These are phyloP conservation scores for Lomographa bimaculata DNA, from an alignment of 2,888 invertebrate species.

Conservation along the genomic window DNA sequence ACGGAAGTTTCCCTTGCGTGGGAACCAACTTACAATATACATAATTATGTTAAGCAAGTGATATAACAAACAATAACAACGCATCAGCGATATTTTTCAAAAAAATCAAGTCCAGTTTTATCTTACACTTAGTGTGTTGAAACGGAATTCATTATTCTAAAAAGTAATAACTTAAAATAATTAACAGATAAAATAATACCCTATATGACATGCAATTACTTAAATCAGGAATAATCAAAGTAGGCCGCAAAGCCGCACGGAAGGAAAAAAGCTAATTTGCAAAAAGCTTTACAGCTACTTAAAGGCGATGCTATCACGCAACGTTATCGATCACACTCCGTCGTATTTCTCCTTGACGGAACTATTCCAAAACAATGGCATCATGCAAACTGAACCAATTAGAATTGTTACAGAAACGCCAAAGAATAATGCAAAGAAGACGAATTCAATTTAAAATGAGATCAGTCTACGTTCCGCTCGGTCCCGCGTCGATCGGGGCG, in stretches of 20 bases:
- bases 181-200: background rate
- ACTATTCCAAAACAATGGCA: constrained; percentile 64
- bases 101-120: too few species aligned
- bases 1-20: too few species aligned
- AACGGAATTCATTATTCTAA: too few species aligned
- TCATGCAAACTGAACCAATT: constrained; percentile 74
- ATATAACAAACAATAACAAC: too few species aligned
- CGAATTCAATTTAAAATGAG: constrained; percentile 81
- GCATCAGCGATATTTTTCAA: too few species aligned
- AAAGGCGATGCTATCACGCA: constrained; percentile 63
- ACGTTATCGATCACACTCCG: constrained; percentile 58
- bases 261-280: constrained; percentile 61
- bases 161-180: background rate
- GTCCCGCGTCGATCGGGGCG: constrained; percentile 75
- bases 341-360: constrained; percentile 51
- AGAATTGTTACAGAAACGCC: constrained; percentile 66
- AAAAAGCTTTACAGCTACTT: constrained; percentile 63
- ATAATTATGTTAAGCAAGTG: too few species aligned
- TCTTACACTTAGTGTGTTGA: too few species aligned
- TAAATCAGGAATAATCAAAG: constrained; percentile 26
- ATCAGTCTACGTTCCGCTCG: constrained; percentile 76
- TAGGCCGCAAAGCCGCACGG: constrained; percentile 36
- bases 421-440: constrained; percentile 72
- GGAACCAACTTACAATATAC: too few species aligned
- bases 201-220: constrained; percentile 3